A percentile compares a stretch with the other conserved stretches of the same genome.
Conservation (phyloP, 2,113 vertebrate genomes). For the Oryzias woworae region DNA sequence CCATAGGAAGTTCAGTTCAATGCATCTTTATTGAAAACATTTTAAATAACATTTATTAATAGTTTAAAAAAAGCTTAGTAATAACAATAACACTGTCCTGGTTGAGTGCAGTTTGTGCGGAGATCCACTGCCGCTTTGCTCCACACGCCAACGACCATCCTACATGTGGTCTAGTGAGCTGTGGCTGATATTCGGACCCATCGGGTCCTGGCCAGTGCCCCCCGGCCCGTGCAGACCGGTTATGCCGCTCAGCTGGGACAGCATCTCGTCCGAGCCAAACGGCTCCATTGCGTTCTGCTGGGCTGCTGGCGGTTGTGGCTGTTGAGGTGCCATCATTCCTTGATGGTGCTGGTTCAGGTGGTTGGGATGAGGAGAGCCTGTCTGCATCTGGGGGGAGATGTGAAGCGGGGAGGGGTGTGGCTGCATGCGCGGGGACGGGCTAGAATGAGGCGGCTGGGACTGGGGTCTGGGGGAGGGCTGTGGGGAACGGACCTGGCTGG, state of each 20-base stretch:
- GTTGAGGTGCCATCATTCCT: conserved; percentile 84
- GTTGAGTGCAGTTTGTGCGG: conserved; percentile 73
- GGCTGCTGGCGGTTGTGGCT: conserved; percentile 82
- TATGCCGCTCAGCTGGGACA: conserved; percentile 92
- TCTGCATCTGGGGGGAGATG: conserved; percentile 95
- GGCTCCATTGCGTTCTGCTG: conserved; percentile 81
- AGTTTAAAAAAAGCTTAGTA: conserved; percentile 62
- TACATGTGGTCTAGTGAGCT: conserved; percentile 95
- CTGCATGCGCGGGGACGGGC: conserved; percentile 95
- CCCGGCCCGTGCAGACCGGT: conserved; percentile 88
- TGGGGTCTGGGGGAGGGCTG: conserved; percentile 94
- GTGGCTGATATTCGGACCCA: conserved; percentile 91
- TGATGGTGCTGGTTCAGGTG: conserved; percentile 80
- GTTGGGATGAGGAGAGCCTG: conserved; percentile 91
- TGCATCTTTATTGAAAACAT: conserved; percentile 79
- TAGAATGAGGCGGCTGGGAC: conserved; percentile 96
- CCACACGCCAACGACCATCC: conserved; percentile 66
- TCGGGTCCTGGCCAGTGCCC: conserved; percentile 84
- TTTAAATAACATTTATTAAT: conserved; percentile 80
- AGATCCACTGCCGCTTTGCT: conserved; percentile 24
- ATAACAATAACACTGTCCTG: conserved; percentile 83
- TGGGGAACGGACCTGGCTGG: conserved; percentile 94
- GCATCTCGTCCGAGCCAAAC: conserved; percentile 81
- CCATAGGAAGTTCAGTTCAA: conserved; percentile 83
- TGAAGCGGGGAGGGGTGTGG: conserved; percentile 96